Base-by-base conservation (phyloP, 2,888 invertebrate species). In the Harmothoe impar region DNA sequence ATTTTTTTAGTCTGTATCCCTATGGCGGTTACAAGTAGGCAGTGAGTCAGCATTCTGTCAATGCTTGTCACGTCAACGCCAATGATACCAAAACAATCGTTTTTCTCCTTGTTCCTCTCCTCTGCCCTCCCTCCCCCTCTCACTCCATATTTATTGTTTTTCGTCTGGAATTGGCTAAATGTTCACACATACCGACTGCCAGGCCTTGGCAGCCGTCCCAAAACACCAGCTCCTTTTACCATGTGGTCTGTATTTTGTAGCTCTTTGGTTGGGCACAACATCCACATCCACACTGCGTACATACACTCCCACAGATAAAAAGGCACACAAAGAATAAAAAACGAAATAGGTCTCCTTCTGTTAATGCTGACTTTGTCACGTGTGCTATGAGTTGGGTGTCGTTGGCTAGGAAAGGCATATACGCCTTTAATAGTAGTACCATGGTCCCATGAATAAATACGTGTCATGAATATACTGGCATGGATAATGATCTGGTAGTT, bases 121-220 rank as follows among this genome's bases (percentile, higher is more conserved):
- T 43, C 10, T 43, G 43, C 43, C 43, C 43, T 43, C 43, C 43
- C 43, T 43, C 43, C 43, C 3, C 43, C 10, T 43, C 62, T 62
- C 62, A n/a, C 62, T 62, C 62, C n/a, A n/a, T 62, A 62, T 62
- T 62, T 62, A 62, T 62, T 62, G 62, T 72, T 29, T 72, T 72
- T 72, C 3, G 29, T 72, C 72, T 25, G 29, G 25, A 25, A 72
- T 72, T 72, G 72, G 72, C 72, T 25, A 72, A 72, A 72, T 72
- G 72, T 72, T 72, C 72, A 72, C 72, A 72, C 25, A 72, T 72
- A n/a, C 15, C 12, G 72, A 72, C 72, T 72, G 31, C 72, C 31
- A 72, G 29, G 7, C 1, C 72, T 72, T 72, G 72, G 72, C 31
- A 72, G 31, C 0, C 72, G 29, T 29, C 72, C 31, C n/a, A 72